Evolutionary conservation across 2,888 invertebrate genomes (phyloP).

Genomic region (Charanyca ferruginea): DNA sequence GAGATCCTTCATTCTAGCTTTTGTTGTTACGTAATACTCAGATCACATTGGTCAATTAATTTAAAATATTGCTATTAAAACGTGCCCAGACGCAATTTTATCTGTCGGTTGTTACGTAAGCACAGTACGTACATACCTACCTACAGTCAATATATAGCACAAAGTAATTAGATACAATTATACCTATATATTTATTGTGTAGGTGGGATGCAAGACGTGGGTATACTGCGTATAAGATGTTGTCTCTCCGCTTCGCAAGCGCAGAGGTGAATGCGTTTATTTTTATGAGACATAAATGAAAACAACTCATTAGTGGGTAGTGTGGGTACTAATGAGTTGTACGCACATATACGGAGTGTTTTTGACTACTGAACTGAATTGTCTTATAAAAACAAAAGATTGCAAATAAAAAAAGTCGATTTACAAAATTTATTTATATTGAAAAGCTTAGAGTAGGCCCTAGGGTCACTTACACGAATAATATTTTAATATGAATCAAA

Average conservation of each 20-base stretch:
- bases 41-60: slow-evolving; percentile 71
- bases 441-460: background rate
- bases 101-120: slow-evolving; percentile 67
- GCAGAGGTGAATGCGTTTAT: slow-evolving; percentile 12
- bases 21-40: slow-evolving; percentile 78
- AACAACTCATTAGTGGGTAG: slow-evolving; percentile 11
- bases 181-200: slow-evolving; percentile 33
- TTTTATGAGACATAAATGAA: slow-evolving; percentile 36
- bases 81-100: slow-evolving; percentile 57
- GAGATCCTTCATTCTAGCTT: slow-evolving; percentile 80
- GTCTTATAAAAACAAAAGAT: background rate
- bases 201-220: slow-evolving; percentile 37
- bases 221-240: slow-evolving; percentile 33
- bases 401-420: background rate
- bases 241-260: slow-evolving; percentile 15
- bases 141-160: slow-evolving; percentile 42
- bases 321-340: background rate
- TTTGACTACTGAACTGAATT: slow-evolving; percentile 2
- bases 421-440: slow-evolving; percentile 6
- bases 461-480: too few species aligned
- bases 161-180: slow-evolving; percentile 47
- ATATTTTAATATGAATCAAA: background rate
- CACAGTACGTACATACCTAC: slow-evolving; percentile 40
- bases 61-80: slow-evolving; percentile 66
- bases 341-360: background rate